Evolutionary conservation across 2,888 invertebrate genomes (phyloP).

Genomic region (Emmelina monodactyla): DNA sequence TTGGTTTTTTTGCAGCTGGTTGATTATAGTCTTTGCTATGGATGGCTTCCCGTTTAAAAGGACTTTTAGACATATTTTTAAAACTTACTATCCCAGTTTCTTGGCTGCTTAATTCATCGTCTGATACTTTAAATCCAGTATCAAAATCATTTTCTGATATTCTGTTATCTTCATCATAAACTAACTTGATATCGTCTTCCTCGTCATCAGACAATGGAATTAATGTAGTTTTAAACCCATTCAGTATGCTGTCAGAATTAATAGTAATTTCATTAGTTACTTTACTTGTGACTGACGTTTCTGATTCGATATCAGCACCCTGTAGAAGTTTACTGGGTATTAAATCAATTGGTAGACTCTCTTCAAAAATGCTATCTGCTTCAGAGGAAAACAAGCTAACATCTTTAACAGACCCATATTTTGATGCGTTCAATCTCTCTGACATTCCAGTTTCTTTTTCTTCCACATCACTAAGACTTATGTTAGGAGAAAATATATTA

Average conservation of each 20-base stretch:
- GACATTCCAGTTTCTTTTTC: constrained; percentile 19
- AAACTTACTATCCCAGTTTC: constrained; percentile 21
- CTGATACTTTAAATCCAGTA: constrained; percentile 18
- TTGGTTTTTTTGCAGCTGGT: constrained; percentile 10
- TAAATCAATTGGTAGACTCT: constrained; percentile 61
- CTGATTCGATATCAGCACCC: constrained; percentile 22
- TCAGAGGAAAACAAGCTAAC: constrained; percentile 52
- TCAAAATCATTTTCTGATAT: constrained; percentile 17
- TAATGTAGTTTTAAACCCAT: constrained; percentile 36
- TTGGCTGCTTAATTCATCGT: constrained; percentile 28
- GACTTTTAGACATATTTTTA: constrained; percentile 25
- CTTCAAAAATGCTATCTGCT: constrained; percentile 63
- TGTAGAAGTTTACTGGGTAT: constrained; percentile 55
- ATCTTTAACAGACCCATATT: constrained; percentile 31
- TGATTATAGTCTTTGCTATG: constrained; percentile 18
- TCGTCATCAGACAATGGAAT: constrained; percentile 35
- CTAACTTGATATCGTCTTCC: constrained; percentile 43
- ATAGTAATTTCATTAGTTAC: not conserved
- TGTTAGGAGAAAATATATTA: constrained; percentile 39
- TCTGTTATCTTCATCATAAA: constrained; percentile 38
- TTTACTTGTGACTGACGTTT: constrained; percentile 1
- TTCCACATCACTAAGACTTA: constrained; percentile 37
- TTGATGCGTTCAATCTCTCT: constrained; percentile 17
- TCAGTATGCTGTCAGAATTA: constrained; percentile 32
- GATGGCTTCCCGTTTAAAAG: constrained; percentile 28